A percentile compares a stretch with the other conserved stretches of the same genome.
Evolutionary conservation across 2,888 invertebrate genomes (phyloP).

Genomic region (Lacanobia wlatinum): DNA sequence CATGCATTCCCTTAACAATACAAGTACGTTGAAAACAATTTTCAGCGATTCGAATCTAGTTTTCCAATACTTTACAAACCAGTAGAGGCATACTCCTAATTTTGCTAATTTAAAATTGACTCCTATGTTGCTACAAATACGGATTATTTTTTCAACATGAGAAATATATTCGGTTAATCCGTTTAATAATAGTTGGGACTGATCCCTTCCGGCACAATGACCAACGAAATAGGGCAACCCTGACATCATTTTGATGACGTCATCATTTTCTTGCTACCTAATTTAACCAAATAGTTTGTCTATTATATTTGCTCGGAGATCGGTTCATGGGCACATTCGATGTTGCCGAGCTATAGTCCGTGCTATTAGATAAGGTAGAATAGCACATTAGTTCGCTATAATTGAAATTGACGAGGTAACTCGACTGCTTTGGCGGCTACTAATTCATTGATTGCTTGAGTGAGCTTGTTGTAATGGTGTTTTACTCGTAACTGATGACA

Average conservation of each 20-base stretch:
- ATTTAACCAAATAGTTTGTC: constrained; percentile 34
- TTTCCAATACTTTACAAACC: constrained; percentile 7
- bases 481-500: not conserved
- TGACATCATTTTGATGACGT: constrained; percentile 52
- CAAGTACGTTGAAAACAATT: constrained; percentile 25
- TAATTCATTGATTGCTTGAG: not conserved
- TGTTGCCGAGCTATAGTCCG: not conserved
- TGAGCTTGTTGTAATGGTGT: not conserved
- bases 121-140: not conserved
- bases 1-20: constrained; percentile 25
- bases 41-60: constrained; percentile 4
- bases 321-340: not conserved
- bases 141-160: not conserved
- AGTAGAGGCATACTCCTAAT: not conserved
- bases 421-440: not conserved
- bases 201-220: constrained; percentile 69
- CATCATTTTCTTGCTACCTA: constrained; percentile 44
- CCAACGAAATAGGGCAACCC: constrained; percentile 61
- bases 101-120: constrained; percentile 1
- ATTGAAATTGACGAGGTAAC: constrained; percentile 20
- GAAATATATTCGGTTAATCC: constrained; percentile 9
- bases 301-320: constrained; percentile 29
- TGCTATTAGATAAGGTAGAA: not conserved
- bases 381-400: constrained; percentile 4
- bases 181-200: constrained; percentile 44